Base-by-base conservation (phyloP, 2,797 vertebrate species). In the Lepus townsendii region DNA sequence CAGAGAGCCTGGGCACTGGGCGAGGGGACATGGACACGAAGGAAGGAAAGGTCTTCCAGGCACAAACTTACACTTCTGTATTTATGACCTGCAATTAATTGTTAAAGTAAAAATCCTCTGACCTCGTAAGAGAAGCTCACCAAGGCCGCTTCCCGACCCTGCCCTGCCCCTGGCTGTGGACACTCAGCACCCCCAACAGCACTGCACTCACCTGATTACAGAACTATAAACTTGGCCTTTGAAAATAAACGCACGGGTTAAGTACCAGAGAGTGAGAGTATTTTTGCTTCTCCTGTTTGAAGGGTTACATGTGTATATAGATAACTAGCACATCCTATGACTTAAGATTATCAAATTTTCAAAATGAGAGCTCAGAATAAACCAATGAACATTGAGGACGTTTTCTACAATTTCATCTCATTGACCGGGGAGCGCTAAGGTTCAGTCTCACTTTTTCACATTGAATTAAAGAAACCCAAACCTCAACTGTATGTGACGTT, bases 401-500 rank as follows among this genome's bases (percentile, higher is more conserved):
- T 83, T 93, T 93, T 66, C 62, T 68, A 91, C 14, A 72, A 66
- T 79, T 93, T 69, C 14, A 73, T 69, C 60, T 88, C 26, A 77
- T 69, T 82, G 83, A 71, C 8, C 77, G 2, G 5, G 68, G 30
- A 80, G 26, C 57, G n/a, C 68, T 77, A 52, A 14, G 9, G 38
- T 83, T 57, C 60, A 75, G 26, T 14, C 26, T 79, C 72, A 71
- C 38, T 82, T 72, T 78, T 92, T 38, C 91, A 88, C 42, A 91
- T 14, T 89, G 30, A 72, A 19, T 80, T 92, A 57, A 83, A 78
- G 5, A 94, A 86, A 82, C 20, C 38, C 92, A 85, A 93, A 92
- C 72, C 22, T n/a, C 50, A 78, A 62, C 3, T 82, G n/a, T 71
- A 22, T 71, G n/a, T 63, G 75, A 91, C 42, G 76, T 80, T 80